A percentile compares a stretch with the other conserved stretches of the same genome.
phyloP scores from a whole-genome alignment of 2,888 invertebrate genomes.

The Myopa tessellatipennis region DNA sequence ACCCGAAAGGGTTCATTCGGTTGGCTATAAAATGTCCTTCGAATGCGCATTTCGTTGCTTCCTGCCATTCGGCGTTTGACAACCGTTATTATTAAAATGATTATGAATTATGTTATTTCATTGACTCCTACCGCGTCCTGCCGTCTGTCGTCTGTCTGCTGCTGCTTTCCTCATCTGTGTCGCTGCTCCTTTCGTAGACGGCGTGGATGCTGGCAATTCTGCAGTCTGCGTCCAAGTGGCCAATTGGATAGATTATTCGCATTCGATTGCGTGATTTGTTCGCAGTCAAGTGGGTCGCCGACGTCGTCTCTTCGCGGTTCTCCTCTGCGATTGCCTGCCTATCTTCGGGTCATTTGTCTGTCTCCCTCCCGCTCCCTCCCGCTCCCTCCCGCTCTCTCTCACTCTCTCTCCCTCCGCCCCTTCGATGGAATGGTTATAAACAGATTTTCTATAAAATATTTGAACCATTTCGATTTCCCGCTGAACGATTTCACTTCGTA shows the following conservation, averaged over 20 bases:
- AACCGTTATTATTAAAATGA: slow-evolving; percentile 24
- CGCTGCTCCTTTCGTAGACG: slow-evolving; percentile 46
- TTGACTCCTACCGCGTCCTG: background rate
- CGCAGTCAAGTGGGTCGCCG: slow-evolving; percentile 13
- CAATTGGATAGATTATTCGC: slow-evolving; percentile 59
- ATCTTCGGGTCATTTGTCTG: background rate
- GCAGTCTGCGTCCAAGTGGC: slow-evolving; percentile 58
- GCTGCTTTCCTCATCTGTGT: too few species aligned
- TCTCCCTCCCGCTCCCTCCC: background rate
- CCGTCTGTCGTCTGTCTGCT: too few species aligned
- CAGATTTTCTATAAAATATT: slow-evolving; percentile 36
- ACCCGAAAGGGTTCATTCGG: background rate
- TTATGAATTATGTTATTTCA: slow-evolving; percentile 32
- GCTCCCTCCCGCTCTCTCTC: background rate
- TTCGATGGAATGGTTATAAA: background rate
- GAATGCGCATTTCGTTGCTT: too few species aligned
- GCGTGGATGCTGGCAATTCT: slow-evolving; percentile 61
- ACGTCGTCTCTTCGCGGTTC: slow-evolving; percentile 1
- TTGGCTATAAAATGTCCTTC: background rate
- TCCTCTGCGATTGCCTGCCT: background rate
- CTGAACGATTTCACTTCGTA: slow-evolving; percentile 1
- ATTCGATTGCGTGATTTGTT: slow-evolving; percentile 40
- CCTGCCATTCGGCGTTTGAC: background rate
- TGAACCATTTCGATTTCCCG: slow-evolving; percentile 26
- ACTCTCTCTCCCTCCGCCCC: background rate